A percentile compares a stretch with the other conserved stretches of the same genome.
These are phyloP conservation scores for Trachelus tabidus DNA, from an alignment of 2,888 invertebrate genomes.

Conservation along the genomic window DNA sequence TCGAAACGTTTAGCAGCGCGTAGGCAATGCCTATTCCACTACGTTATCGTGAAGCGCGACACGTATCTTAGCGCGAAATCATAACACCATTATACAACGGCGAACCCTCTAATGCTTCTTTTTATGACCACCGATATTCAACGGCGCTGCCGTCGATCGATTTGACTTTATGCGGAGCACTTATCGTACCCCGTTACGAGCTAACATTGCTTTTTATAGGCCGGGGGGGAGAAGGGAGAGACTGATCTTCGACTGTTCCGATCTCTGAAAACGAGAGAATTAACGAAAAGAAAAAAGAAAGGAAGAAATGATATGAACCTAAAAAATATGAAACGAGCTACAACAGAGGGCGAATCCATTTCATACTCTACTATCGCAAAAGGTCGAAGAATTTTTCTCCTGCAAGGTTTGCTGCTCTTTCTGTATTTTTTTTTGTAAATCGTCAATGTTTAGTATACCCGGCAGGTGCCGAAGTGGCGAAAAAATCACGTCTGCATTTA, in stretches of 20 bases:
- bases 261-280: constrained; percentile 27
- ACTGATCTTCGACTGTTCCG: constrained; percentile 40
- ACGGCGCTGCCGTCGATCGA: constrained; percentile 55
- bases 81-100: constrained; percentile 55
- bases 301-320: neutral
- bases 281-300: neutral
- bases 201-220: constrained; percentile 63
- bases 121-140: constrained; percentile 59
- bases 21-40: constrained; percentile 16
- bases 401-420: neutral
- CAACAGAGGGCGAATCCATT: neutral
- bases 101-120: constrained; percentile 35
- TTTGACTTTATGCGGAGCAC: constrained; percentile 53
- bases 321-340: neutral
- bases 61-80: constrained; percentile 53
- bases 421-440: constrained; percentile 10
- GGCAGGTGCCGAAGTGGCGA: constrained; percentile 56
- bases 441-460: constrained; percentile 53
- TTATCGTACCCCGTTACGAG: constrained; percentile 65
- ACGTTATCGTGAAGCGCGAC: constrained; percentile 22
- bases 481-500: constrained; percentile 66
- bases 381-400: neutral
- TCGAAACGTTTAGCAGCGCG: constrained; percentile 45
- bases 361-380: neutral
- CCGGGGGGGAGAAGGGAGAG: constrained; percentile 30